These are phyloP conservation scores for Aporophyla nigra DNA, from an alignment of 2,888 invertebrate species.

Conservation along the genomic window DNA sequence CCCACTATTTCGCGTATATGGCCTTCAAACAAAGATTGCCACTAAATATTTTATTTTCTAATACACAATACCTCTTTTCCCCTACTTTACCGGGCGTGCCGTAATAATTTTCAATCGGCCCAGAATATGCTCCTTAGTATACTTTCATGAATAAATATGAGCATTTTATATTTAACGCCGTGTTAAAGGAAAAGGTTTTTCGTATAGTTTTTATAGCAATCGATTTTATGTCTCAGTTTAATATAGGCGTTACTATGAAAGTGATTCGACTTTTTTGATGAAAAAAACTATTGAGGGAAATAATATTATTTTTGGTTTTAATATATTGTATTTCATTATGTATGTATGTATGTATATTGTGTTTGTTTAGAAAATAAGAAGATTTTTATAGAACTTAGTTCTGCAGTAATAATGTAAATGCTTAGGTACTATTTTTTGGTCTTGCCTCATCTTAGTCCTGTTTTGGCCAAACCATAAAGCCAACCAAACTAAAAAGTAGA, in stretches of 20 bases:
- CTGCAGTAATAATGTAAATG: background rate
- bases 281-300: background rate
- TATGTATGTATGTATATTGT: no score
- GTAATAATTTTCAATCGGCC: conserved; percentile 66
- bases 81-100: conserved; percentile 20
- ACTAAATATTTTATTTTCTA: conserved; percentile 60
- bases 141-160: conserved; percentile 65
- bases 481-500: no score
- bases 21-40: conserved; percentile 51
- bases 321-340: no score
- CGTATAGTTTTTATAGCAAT: conserved; percentile 36
- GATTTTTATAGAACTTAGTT: background rate
- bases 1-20: background rate
- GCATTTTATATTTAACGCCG: conserved; percentile 57
- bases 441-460: no score
- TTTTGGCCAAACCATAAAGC: no score
- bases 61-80: conserved; percentile 55
- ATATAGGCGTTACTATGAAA: conserved; percentile 7
- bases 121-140: conserved; percentile 57
- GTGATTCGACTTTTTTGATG: background rate
- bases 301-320: conserved; percentile 2
- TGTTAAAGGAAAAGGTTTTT: conserved; percentile 51
- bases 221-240: conserved; percentile 35
- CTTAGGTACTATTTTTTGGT: background rate
- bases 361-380: background rate